These are phyloP conservation scores for Holothuria leucospilota DNA, from an alignment of 53 echinoderm and acorn worm species.

Conservation along the genomic window DNA sequence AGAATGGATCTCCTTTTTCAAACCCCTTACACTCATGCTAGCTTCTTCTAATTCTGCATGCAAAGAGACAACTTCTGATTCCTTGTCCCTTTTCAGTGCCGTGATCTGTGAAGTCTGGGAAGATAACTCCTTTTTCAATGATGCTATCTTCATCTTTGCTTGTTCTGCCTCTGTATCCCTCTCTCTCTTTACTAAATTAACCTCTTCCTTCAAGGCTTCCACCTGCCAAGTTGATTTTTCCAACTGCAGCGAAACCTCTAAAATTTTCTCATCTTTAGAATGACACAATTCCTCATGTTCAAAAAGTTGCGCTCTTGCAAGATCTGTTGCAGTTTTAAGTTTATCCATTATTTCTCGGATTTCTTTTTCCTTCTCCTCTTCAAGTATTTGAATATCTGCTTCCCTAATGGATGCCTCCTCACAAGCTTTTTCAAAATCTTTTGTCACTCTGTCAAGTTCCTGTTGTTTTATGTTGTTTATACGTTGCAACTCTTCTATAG, in stretches of 20 bases:
- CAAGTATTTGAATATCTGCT: conserved; percentile 40
- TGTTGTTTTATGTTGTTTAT: neutral
- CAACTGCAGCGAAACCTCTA: neutral
- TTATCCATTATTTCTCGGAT: conserved; percentile 29
- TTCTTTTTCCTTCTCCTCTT: conserved; percentile 52
- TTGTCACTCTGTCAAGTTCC: conserved; percentile 5
- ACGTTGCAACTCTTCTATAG: neutral
- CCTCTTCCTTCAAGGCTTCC: conserved; percentile 12
- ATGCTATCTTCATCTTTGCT: conserved; percentile 9
- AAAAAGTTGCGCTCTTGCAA: conserved; percentile 29
- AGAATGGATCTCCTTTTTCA: conserved; percentile 14
- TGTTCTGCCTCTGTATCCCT: neutral
- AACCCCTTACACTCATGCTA: neutral
- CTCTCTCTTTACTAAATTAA: neutral
- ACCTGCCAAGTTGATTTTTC: conserved; percentile 10
- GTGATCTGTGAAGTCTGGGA: conserved; percentile 18
- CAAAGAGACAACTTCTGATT: neutral
- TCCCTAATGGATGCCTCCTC: conserved; percentile 22
- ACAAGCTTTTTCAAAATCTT: conserved; percentile 30
- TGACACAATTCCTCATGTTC: conserved; percentile 28
- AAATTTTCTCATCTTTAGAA: conserved; percentile 38
- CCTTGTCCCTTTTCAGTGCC: neutral
- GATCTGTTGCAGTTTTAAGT: neutral
- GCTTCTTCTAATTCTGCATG: neutral
- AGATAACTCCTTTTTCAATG: conserved; percentile 22